phyloP scores from a whole-genome alignment of 2,113 vertebrate genomes.

The Lamprotornis superbus region DNA sequence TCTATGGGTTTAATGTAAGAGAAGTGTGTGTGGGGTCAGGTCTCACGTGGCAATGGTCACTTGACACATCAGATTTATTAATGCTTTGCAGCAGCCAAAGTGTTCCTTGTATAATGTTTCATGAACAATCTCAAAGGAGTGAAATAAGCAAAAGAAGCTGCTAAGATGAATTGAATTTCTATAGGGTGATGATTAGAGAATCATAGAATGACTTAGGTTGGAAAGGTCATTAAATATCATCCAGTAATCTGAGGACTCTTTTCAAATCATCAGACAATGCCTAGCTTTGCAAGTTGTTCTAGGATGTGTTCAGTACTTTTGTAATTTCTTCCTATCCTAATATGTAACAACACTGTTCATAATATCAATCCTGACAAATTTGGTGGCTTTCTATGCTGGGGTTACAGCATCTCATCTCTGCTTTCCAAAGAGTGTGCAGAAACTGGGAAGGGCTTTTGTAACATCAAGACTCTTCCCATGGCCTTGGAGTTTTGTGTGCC shows the following conservation, averaged over 20 bases:
- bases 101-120: not conserved
- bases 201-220: not conserved
- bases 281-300: not conserved
- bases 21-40: not conserved
- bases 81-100: not conserved
- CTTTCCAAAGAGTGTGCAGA: not conserved
- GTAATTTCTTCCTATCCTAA: not conserved
- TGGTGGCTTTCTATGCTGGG: not conserved
- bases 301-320: not conserved
- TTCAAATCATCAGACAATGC: not conserved
- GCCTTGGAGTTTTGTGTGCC: not conserved
- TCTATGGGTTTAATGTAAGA: not conserved
- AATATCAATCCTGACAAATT: not conserved
- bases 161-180: not conserved
- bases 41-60: not conserved
- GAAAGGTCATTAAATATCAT: not conserved
- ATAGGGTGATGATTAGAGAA: not conserved
- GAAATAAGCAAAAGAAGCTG: not conserved
- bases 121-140: not conserved
- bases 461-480: not conserved
- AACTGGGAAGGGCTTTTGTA: not conserved
- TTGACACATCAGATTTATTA: not conserved
- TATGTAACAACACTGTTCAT: fast-evolving
- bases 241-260: not conserved
- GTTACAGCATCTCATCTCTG: not conserved